A percentile compares a stretch with the other conserved stretches of the same genome.
These are phyloP conservation scores for Ptychodera flava DNA, from an alignment of 35 echinoderm and acorn worm genomes.

Conservation along the genomic window DNA sequence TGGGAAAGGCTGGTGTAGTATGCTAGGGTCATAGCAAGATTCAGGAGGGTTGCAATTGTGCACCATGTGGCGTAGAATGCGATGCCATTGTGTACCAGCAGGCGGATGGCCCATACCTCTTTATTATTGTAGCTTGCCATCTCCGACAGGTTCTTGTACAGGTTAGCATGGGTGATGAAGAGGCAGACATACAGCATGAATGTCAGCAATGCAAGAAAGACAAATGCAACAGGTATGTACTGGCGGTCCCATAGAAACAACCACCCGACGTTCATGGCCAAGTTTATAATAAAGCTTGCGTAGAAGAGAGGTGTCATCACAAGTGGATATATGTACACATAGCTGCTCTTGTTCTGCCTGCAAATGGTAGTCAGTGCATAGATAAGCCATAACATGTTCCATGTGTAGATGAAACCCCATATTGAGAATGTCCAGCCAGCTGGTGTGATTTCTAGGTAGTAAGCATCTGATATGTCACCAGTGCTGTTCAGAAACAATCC, in stretches of 20 bases:
- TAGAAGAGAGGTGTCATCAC: constrained; percentile 50
- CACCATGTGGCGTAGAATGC: constrained; percentile 70
- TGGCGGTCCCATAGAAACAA: constrained; percentile 56
- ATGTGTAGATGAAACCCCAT: constrained; percentile 67
- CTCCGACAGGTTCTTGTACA: constrained; percentile 39
- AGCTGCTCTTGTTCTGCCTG: constrained; percentile 31
- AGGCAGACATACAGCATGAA: constrained; percentile 55
- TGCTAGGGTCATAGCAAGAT: constrained; percentile 52
- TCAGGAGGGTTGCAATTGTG: constrained; percentile 73
- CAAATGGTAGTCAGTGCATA: constrained; percentile 53
- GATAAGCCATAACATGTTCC: constrained; percentile 41
- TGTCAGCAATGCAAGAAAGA: constrained; percentile 37
- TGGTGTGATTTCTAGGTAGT: constrained; percentile 55
- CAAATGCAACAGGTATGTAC: constrained; percentile 33
- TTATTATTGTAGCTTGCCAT: constrained; percentile 49
- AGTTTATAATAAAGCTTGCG: constrained; percentile 40
- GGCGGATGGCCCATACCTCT: constrained; percentile 45
- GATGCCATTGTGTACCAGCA: constrained; percentile 77
- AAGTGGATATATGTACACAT: constrained; percentile 48
- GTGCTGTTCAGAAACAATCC: constrained; percentile 42
- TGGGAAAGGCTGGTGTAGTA: constrained; percentile 39
- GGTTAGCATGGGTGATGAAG: constrained; percentile 25
- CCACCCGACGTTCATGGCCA: constrained; percentile 51
- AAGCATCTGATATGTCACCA: constrained; percentile 50
- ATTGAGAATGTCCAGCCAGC: constrained; percentile 82